Percentiles rank a stretch among this genome's conserved stretches.
Evolutionary conservation across 2,113 vertebrate species (phyloP).

Genomic region (Willisornis vidua): DNA sequence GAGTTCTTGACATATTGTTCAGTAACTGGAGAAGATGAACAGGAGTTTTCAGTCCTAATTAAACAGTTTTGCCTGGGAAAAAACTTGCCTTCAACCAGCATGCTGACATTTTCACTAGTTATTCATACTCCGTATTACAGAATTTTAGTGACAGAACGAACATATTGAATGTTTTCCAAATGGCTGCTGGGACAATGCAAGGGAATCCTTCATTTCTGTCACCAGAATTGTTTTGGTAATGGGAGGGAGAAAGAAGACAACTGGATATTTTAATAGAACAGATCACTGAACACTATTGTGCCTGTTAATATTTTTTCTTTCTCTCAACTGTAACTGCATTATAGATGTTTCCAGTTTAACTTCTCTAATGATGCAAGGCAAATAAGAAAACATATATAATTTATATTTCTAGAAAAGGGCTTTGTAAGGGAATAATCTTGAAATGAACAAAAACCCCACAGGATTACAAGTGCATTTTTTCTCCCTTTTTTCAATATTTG

Average conservation of each 20-base stretch:
- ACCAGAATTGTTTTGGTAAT: neutral
- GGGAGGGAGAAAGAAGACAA: neutral
- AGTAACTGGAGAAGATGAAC: neutral
- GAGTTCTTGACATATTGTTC: neutral
- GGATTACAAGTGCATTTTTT: neutral
- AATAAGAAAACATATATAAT: neutral
- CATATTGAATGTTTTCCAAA: neutral
- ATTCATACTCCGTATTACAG: neutral
- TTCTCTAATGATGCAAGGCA: neutral
- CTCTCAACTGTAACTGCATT: neutral
- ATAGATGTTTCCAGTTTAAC: neutral
- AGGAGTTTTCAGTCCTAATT: slow-evolving; percentile 12
- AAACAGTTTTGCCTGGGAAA: neutral
- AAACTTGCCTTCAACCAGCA: neutral
- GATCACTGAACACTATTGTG: neutral
- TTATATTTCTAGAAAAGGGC: neutral
- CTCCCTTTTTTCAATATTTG: neutral
- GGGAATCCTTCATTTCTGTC: neutral
- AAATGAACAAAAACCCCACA: slow-evolving; percentile 14
- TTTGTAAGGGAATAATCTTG: slow-evolving; percentile 38
- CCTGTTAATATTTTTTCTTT: neutral
- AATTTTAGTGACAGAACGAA: slow-evolving; percentile 7
- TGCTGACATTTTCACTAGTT: neutral
- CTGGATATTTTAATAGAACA: neutral
- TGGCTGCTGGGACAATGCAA: neutral